Evolutionary conservation across 2,113 vertebrate species (phyloP).

Genomic region (Rhodinocichla rosea): DNA sequence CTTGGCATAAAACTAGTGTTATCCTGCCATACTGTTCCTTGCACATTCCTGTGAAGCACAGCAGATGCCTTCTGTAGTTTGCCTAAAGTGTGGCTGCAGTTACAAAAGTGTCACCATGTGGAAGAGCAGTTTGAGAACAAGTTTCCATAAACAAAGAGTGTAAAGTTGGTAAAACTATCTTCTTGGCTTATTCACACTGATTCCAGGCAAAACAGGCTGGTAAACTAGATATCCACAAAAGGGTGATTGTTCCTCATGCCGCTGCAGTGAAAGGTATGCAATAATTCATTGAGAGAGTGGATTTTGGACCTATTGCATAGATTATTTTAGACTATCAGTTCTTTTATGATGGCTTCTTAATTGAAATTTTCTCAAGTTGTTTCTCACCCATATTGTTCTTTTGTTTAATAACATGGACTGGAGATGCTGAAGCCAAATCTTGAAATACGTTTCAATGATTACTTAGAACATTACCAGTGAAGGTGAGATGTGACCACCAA

Average conservation of each 20-base stretch:
- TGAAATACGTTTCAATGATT: not conserved
- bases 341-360: not conserved
- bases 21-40: not conserved
- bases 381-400: not conserved
- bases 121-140: not conserved
- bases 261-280: not conserved
- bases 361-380: not conserved
- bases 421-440: not conserved
- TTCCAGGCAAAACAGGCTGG: not conserved
- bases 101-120: not conserved
- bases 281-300: rapidly evolving
- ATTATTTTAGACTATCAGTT: not conserved
- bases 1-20: not conserved
- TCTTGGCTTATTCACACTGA: not conserved
- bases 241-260: not conserved
- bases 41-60: not conserved
- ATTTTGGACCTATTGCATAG: not conserved
- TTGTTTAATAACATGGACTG: not conserved
- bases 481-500: not conserved
- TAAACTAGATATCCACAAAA: not conserved
- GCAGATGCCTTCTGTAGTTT: not conserved
- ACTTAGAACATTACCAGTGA: not conserved
- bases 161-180: not conserved
- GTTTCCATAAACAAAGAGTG: not conserved
- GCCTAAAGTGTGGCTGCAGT: not conserved